These are phyloP conservation scores for Stenichneumon culpator DNA, from an alignment of 2,888 invertebrate genomes.

Conservation along the genomic window DNA sequence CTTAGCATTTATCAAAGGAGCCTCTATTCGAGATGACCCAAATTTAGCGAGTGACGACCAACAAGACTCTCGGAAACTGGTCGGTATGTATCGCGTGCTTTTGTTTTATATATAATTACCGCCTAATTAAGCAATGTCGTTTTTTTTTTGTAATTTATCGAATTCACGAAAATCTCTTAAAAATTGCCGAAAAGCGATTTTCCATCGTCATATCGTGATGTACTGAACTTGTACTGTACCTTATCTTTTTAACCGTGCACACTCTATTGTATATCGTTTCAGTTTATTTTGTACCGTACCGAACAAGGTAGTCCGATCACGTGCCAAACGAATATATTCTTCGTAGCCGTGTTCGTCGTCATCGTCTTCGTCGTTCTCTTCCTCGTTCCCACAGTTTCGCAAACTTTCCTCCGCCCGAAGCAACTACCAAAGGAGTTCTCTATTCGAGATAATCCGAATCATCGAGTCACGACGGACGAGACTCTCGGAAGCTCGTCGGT, in stretches of 20 bases:
- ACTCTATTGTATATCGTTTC: conserved; percentile 28
- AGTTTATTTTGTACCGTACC: background rate
- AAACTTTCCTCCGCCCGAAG: conserved; percentile 31
- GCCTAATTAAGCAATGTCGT: too few species aligned
- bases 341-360: conserved; percentile 25
- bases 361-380: background rate
- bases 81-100: too few species aligned
- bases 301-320: conserved; percentile 44
- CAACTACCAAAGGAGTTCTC: conserved; percentile 1
- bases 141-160: too few species aligned
- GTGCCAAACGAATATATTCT: conserved; percentile 65
- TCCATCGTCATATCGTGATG: too few species aligned
- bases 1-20: conserved; percentile 1
- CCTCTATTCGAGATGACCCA: conserved; percentile 4
- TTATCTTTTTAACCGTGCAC: too few species aligned
- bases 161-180: too few species aligned
- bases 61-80: too few species aligned
- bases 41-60: too few species aligned
- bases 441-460: conserved; percentile 7
- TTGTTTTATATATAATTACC: too few species aligned
- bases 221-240: too few species aligned
- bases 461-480: background rate
- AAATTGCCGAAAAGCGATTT: too few species aligned
- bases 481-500: background rate
- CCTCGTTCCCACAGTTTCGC: conserved; percentile 6